phyloP scores from a whole-genome alignment of 1,140 invertebrate species.

The Cherax destructor region DNA sequence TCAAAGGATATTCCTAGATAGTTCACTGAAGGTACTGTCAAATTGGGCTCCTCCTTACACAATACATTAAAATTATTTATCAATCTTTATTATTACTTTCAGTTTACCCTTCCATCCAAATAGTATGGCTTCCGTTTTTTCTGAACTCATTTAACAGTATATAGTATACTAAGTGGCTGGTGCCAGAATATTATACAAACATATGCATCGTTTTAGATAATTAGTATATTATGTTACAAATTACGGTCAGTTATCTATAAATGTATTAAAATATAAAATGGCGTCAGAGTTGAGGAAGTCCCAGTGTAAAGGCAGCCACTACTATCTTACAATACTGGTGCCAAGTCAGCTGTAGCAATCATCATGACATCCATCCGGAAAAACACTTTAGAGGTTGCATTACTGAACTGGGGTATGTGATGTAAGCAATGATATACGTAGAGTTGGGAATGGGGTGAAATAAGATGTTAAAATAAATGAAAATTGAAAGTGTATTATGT shows the following conservation, averaged over 20 bases:
- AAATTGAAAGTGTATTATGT: not conserved
- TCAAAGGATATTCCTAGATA: too few relatives aligned
- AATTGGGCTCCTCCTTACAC: too few relatives aligned
- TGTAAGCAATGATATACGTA: not conserved
- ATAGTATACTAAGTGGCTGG: too few relatives aligned
- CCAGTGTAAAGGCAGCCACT: not conserved
- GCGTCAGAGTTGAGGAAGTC: not conserved
- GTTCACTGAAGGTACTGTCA: too few relatives aligned
- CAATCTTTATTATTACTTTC: too few relatives aligned
- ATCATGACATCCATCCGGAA: not conserved
- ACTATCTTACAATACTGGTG: conserved; percentile 4
- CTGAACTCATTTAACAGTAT: too few relatives aligned
- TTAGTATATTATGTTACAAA: not conserved
- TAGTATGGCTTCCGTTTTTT: too few relatives aligned
- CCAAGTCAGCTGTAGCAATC: not conserved
- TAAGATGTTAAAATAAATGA: not conserved
- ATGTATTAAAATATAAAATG: not conserved
- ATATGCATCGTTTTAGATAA: too few relatives aligned
- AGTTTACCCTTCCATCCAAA: too few relatives aligned
- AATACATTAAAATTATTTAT: too few relatives aligned
- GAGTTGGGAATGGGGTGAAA: not conserved
- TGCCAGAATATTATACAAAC: too few relatives aligned
- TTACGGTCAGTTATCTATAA: not conserved
- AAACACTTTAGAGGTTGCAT: not conserved
- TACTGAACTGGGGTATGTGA: not conserved